Conservation (phyloP, 2,113 vertebrate species). For the Thalassarche chlororhynchos region DNA sequence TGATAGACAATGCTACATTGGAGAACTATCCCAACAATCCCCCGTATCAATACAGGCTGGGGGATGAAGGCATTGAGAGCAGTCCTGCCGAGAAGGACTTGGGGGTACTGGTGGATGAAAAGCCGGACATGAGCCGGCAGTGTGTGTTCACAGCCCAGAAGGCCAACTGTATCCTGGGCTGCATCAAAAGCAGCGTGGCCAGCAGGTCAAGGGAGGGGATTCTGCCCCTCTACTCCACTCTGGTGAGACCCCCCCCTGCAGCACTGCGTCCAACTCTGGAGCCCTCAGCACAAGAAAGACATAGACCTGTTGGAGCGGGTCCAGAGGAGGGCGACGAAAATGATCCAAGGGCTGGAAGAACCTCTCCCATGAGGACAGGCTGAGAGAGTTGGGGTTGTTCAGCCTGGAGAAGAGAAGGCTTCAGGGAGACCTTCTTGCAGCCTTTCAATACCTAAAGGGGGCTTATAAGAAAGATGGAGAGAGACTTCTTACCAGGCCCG, state of each 20-base stretch:
- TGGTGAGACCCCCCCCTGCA: background rate
- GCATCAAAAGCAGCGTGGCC: fast-evolving
- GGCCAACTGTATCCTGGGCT: fast-evolving
- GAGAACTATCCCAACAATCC: background rate
- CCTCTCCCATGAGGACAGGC: background rate
- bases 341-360: fast-evolving
- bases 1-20: background rate
- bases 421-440: fast-evolving
- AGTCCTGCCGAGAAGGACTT: background rate
- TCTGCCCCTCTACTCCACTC: background rate
- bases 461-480: background rate
- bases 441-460: background rate
- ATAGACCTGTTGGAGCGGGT: background rate
- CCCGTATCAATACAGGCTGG: background rate
- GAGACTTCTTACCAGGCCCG: background rate
- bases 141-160: background rate
- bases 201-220: background rate
- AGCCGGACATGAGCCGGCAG: fast-evolving
- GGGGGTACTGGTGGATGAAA: background rate
- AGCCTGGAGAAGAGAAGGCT: background rate
- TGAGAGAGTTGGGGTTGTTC: background rate
- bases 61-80: background rate
- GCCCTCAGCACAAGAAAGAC: background rate
- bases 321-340: background rate
- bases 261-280: background rate